phyloP scores from a whole-genome alignment of 2,797 vertebrate species.

The Glyptemys insculpta region DNA sequence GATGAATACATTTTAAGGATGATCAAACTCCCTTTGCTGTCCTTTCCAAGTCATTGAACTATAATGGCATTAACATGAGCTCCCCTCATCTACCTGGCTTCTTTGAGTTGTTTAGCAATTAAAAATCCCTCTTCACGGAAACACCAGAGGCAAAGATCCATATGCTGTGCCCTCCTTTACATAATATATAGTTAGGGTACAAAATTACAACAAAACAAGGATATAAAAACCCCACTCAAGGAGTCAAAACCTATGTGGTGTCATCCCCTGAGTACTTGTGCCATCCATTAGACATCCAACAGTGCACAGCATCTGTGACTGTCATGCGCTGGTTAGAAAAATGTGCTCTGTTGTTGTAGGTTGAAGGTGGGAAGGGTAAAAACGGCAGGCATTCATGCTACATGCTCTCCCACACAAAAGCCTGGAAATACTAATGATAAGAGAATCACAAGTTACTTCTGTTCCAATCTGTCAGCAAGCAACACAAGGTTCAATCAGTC shows the following conservation, averaged over 20 bases:
- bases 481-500: neutral
- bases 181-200: neutral
- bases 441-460: neutral
- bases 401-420: slow-evolving; percentile 11
- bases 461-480: slow-evolving; percentile 35
- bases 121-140: neutral
- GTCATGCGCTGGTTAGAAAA: neutral
- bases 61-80: slow-evolving; percentile 44
- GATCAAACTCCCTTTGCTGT: slow-evolving; percentile 74
- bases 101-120: neutral
- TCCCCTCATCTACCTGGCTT: slow-evolving; percentile 50
- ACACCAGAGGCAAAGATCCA: neutral
- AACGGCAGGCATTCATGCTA: neutral
- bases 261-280: neutral
- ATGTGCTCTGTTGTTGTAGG: neutral
- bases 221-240: neutral
- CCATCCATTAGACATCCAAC: neutral
- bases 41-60: slow-evolving; percentile 69
- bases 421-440: slow-evolving; percentile 7
- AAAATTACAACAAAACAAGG: neutral
- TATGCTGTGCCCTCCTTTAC: neutral
- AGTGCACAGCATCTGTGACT: slow-evolving; percentile 9
- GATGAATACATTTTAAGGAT: slow-evolving; percentile 48
- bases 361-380: neutral
- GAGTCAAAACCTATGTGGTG: neutral